Conservation (phyloP, 2,888 invertebrate genomes). For the Cyaniris semiargus region DNA sequence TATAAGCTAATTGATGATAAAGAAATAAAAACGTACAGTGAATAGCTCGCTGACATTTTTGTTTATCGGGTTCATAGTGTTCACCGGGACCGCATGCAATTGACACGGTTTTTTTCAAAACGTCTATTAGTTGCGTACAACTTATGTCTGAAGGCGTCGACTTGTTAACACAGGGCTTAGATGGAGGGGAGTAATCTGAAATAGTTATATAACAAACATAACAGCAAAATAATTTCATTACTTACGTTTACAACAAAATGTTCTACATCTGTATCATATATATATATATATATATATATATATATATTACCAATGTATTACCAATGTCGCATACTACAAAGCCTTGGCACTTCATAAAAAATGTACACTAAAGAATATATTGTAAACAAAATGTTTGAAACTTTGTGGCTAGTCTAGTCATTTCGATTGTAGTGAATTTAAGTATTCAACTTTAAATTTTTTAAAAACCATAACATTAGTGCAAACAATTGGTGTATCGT, state of each 20-base stretch:
- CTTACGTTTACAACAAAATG: no score
- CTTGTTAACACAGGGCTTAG: not conserved
- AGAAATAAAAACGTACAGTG: not conserved
- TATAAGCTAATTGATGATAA: not conserved
- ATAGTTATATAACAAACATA: not conserved
- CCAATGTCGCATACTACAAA: no score
- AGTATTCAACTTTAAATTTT: no score
- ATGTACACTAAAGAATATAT: no score
- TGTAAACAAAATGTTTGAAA: no score
- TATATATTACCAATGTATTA: no score
- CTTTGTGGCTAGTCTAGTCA: no score
- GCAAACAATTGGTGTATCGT: not conserved
- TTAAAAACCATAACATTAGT: no score
- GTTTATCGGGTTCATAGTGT: not conserved
- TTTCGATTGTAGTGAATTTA: no score
- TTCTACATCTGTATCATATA: no score
- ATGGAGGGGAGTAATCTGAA: not conserved
- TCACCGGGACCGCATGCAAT: not conserved
- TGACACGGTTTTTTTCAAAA: slow-evolving; percentile 3
- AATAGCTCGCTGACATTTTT: not conserved
- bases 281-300: no score
- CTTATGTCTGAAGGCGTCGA: not conserved
- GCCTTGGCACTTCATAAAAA: no score
- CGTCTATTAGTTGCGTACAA: not conserved
- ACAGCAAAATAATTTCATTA: not conserved